Evolutionary conservation across 1,140 invertebrate species (phyloP), one percentile per base, ranked within the genome.

Genomic region (Amphibalanus amphitrite): DNA sequence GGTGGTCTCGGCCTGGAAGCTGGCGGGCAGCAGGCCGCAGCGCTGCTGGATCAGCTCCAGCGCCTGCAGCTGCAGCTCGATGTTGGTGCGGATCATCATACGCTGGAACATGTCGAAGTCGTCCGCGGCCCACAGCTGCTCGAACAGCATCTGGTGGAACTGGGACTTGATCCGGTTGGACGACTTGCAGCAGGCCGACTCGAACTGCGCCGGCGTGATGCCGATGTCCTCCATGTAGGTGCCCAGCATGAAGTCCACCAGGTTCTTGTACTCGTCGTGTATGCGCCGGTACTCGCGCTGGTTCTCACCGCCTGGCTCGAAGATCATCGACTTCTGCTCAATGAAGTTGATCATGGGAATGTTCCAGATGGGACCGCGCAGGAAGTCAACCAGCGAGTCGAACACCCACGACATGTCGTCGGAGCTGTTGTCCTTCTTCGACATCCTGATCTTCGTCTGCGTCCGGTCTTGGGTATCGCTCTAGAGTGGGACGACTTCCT

Each of bases 61-160:
- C 0, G 93, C 91, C 81, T 95, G 92, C 68, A 96, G 79, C 78
- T 97, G 94, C 17, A 97, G 82, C 78, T 97, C 93, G 29, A 96
- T 85, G 80, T 97, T 97, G 77, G 93, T 92, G 78, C 95, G 89
- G 23, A 89, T 92, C 94, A 97, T 97, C 87, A 97, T 91, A 72
- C 90, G 85, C 73, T 92, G 90, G 78, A 97, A 97, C 77, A 95
- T 89, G 72, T 89, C 86, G 75, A 89, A 93, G 78, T 97, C 91
- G 77, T 96, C 94, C 1, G 93, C 92, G 0, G 94, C 93, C 88
- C 93, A 92, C 69, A 97, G 90, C 82, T 94, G 89, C 77, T 93
- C 89, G 74, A 89, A 86, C 15, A 89, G 77, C 72, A 82, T 84
- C 88, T 89, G 75, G 47, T 59, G 47, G 20, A 59, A 59, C 47